These are phyloP conservation scores for Physella acuta DNA, from an alignment of 1,140 invertebrate genomes.

Conservation along the genomic window DNA sequence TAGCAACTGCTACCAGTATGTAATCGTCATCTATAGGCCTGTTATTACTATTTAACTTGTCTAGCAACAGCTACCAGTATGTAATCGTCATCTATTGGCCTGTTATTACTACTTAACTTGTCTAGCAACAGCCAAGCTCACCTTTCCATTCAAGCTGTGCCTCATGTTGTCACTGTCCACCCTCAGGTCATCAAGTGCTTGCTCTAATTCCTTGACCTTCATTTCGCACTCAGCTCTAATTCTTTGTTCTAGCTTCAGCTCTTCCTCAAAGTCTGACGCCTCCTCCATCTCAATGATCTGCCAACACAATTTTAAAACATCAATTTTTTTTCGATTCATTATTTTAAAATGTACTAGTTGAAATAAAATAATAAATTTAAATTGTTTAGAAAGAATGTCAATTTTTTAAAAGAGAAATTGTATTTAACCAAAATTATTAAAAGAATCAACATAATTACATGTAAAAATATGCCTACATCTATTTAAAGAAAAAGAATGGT, in stretches of 20 bases:
- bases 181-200: conserved; percentile 44
- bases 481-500: no score
- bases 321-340: not conserved
- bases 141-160: conserved; percentile 40
- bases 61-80: no score
- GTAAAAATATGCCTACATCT: no score
- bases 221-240: conserved; percentile 30
- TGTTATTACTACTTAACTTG: no score
- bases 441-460: no score
- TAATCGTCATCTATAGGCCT: no score
- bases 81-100: no score
- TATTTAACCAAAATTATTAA: not conserved
- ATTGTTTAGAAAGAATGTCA: not conserved
- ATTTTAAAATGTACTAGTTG: no score
- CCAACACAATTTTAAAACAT: not conserved
- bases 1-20: no score
- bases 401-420: not conserved
- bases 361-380: not conserved
- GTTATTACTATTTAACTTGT: no score
- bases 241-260: conserved; percentile 33
- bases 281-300: conserved; percentile 26
- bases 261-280: conserved; percentile 33
- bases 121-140: no score
- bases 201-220: conserved; percentile 40
- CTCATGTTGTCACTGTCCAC: conserved; percentile 44